Percentiles rank a stretch among this genome's conserved stretches.
Conservation (phyloP, 1,140 invertebrate genomes). For the Zaprionus camerounensis region DNA sequence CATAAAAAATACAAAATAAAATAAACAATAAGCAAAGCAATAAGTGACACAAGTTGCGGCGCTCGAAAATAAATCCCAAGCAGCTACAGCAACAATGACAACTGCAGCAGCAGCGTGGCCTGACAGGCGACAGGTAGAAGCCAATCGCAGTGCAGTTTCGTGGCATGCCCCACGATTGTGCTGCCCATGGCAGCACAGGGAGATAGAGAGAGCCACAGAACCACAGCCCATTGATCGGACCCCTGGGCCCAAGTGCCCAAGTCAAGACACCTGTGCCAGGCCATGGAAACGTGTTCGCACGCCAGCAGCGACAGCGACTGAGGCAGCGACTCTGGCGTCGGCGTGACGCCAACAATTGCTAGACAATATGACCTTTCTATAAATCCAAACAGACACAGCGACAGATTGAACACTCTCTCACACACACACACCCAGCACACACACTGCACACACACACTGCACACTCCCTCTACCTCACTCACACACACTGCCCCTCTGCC, state of each 20-base stretch:
- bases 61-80: slow-evolving; percentile 63
- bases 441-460: slow-evolving; percentile 15
- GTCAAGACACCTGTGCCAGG: slow-evolving; percentile 72
- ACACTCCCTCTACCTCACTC: not conserved
- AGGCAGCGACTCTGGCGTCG: slow-evolving; percentile 21
- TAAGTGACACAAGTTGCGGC: slow-evolving; percentile 66
- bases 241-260: slow-evolving; percentile 12
- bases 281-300: slow-evolving; percentile 74
- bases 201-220: not conserved
- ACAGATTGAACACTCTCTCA: too few species aligned
- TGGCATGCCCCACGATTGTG: slow-evolving; percentile 29
- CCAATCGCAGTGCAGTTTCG: slow-evolving; percentile 56
- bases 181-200: slow-evolving; percentile 32
- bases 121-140: slow-evolving; percentile 45
- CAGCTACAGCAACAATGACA: slow-evolving; percentile 42
- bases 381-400: slow-evolving; percentile 28
- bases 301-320: slow-evolving; percentile 34
- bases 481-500: not conserved
- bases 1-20: slow-evolving; percentile 11
- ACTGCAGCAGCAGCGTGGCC: not conserved
- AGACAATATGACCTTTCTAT: slow-evolving; percentile 69
- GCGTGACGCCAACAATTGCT: slow-evolving; percentile 71
- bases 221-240: slow-evolving; percentile 13
- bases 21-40: slow-evolving; percentile 69
- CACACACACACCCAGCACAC: not conserved